Evolutionary conservation across 2,797 vertebrate species (phyloP).

Genomic region (Sebastes kiyomatsui): DNA sequence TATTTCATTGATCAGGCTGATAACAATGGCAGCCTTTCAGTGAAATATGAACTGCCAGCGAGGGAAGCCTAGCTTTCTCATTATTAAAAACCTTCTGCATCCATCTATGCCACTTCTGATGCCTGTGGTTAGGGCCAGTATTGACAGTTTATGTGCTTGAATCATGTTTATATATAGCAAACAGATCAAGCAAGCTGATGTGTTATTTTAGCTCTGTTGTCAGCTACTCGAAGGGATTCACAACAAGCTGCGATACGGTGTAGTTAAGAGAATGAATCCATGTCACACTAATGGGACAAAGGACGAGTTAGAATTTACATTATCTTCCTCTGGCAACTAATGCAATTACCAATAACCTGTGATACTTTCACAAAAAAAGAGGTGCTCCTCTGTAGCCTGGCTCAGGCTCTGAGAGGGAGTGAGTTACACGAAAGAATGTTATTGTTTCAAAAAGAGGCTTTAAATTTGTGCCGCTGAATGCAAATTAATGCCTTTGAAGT

Average conservation of each 20-base stretch:
- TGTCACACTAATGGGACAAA: slow-evolving; percentile 43
- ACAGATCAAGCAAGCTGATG: slow-evolving; percentile 21
- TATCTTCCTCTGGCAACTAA: slow-evolving; percentile 43
- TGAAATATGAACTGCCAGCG: slow-evolving; percentile 57
- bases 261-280: slow-evolving; percentile 43
- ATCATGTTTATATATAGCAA: slow-evolving; percentile 30
- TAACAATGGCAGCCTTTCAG: slow-evolving; percentile 42
- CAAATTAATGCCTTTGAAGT: slow-evolving; percentile 76
- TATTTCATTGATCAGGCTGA: slow-evolving; percentile 51
- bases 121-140: slow-evolving; percentile 23
- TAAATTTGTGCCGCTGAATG: slow-evolving; percentile 65
- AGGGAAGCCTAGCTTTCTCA: slow-evolving; percentile 38
- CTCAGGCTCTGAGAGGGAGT: slow-evolving; percentile 46
- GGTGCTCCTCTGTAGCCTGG: slow-evolving; percentile 35
- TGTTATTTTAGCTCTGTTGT: slow-evolving; percentile 36
- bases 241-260: slow-evolving; percentile 13
- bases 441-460: slow-evolving; percentile 70
- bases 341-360: slow-evolving; percentile 55
- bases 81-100: slow-evolving; percentile 51
- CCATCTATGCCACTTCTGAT: slow-evolving; percentile 50
- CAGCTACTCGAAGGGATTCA: slow-evolving; percentile 17
- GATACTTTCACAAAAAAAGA: slow-evolving; percentile 37
- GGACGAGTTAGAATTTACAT: slow-evolving; percentile 41
- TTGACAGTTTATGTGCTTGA: slow-evolving; percentile 35
- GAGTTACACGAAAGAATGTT: slow-evolving; percentile 53